Evolutionary conservation across 2,888 invertebrate species (phyloP), one percentile per base, ranked within the genome.

Genomic region (Lysandra coridon): DNA sequence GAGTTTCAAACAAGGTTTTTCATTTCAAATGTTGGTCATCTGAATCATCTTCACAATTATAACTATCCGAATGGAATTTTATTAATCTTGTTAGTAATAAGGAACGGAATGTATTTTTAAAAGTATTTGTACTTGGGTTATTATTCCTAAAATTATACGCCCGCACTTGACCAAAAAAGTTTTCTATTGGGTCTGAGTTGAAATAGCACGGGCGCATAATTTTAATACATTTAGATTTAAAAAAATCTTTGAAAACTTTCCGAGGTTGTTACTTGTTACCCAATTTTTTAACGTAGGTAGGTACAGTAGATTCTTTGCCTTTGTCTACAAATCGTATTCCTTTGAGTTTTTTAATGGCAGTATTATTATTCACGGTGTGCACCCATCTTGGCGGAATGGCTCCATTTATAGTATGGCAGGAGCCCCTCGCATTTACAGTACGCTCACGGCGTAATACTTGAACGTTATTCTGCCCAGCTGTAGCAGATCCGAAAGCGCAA

Each of bases 71-170:
- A 23, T 23, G 23, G 23, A 23, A 23, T 23, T 23, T 23, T 23
- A 23, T 23, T 23, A 23, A 23, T 23, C 23, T 23, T 23, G 23
- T 23, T 23, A 23, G 23, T n/a, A 84, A 64, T 4, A 85, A 78
- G 4, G 85, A 83, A 75, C 80, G 83, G 80, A 85, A 85, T 0
- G 83, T 84, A 44, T 37, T 78, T 78, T 78, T 82, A 57, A 85
- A 85, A 5, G 80, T 80, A 79, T 85, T 82, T 76, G 82, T 83
- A 78, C 80, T 78, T 3, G 84, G 84, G 30, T 84, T 80, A 73
- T 83, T 85, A 79, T 83, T 84, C 74, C 84, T 81, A 74, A 82
- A 85, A 81, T 83, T 84, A 80, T 84, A 85, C 1, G 83, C 83
- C 73, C 84, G 79, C 33, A 84, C 79, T 79, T 83, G 84, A 1